Evolutionary conservation across 2,888 invertebrate species (phyloP).

Genomic region (Eupithecia tripunctaria): DNA sequence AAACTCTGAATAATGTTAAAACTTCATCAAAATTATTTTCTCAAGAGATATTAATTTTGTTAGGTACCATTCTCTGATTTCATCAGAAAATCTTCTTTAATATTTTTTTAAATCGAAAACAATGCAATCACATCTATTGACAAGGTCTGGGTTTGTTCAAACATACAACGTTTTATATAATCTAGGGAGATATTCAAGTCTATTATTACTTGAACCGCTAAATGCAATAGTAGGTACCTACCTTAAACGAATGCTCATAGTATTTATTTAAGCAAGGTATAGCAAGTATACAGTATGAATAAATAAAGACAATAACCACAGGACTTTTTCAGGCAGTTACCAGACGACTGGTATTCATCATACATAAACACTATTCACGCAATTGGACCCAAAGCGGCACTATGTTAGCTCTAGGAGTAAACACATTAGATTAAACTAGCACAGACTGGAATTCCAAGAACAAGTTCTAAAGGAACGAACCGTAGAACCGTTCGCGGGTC

Average conservation of each 20-base stretch:
- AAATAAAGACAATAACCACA: background rate
- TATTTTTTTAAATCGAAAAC: background rate
- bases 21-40: constrained; percentile 31
- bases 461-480: background rate
- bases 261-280: no score
- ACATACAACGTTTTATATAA: no score
- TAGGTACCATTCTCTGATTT: constrained; percentile 14
- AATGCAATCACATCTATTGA: background rate
- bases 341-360: background rate
- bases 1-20: constrained; percentile 37
- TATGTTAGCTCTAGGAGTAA: background rate
- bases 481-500: constrained; percentile 7
- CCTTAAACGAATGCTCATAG: background rate
- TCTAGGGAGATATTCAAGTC: background rate
- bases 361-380: background rate
- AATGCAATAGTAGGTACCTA: background rate
- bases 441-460: background rate
- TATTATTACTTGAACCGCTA: background rate
- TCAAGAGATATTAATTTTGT: constrained; percentile 26
- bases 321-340: background rate
- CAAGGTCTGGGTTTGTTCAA: background rate
- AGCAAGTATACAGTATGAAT: background rate
- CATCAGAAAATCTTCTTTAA: constrained; percentile 1
- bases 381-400: background rate
- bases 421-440: background rate